phyloP scores from a whole-genome alignment of 1,140 invertebrate genomes.

The Drosophila littoralis region DNA sequence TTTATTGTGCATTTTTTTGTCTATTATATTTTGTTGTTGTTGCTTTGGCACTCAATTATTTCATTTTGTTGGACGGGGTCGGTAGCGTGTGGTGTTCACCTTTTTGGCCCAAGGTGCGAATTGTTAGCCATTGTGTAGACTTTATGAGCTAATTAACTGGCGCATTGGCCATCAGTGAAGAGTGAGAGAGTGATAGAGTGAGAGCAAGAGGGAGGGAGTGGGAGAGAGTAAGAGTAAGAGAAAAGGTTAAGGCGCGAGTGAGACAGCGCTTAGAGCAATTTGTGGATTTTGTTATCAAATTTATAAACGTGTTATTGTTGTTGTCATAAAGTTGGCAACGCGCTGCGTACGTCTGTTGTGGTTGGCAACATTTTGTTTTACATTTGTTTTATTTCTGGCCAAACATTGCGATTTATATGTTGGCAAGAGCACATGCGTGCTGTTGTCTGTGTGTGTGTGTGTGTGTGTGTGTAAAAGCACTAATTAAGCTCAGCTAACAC shows the following conservation, averaged over 20 bases:
- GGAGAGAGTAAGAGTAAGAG: background rate
- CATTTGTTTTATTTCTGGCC: constrained; percentile 3
- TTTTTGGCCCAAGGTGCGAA: constrained; percentile 71
- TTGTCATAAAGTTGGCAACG: constrained; percentile 31
- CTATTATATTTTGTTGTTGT: constrained; percentile 30
- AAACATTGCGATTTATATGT: constrained; percentile 41
- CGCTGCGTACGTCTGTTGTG: constrained; percentile 24
- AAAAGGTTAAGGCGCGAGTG: background rate
- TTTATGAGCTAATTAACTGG: constrained; percentile 82
- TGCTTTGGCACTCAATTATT: constrained; percentile 74
- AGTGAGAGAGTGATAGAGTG: no score
- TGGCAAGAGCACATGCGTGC: constrained; percentile 16
- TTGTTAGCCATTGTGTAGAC: constrained; percentile 78
- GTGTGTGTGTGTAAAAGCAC: constrained; percentile 40
- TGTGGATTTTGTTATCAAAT: constrained; percentile 20
- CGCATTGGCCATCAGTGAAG: constrained; percentile 55
- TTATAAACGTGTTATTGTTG: constrained; percentile 11
- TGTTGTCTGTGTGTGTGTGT: constrained; percentile 8
- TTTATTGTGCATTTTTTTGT: background rate
- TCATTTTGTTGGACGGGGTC: constrained; percentile 39
- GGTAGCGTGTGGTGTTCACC: constrained; percentile 9
- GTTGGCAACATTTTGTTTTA: constrained; percentile 38
- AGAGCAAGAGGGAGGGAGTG: background rate
- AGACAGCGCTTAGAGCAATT: constrained; percentile 2
- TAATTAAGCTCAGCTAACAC: constrained; percentile 51